Base-by-base conservation (phyloP, 2,797 vertebrate genomes). In the Bradypus variegatus region DNA sequence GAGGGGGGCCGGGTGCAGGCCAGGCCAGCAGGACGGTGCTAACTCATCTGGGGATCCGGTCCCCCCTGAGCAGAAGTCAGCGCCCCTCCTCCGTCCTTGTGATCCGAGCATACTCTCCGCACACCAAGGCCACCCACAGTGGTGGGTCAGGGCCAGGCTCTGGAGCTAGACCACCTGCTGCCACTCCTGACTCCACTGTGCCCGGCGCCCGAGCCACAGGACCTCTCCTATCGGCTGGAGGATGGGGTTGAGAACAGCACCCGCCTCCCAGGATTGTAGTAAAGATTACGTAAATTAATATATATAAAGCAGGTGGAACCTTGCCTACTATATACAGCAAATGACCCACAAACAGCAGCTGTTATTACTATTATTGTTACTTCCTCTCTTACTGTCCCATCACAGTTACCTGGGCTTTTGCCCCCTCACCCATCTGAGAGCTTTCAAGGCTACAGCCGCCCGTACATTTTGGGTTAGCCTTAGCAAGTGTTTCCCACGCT, bases 341-440 rank as follows among this genome's bases (percentile, higher is more conserved):
- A 70, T 4, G 2, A 11, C 38, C 45, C 31, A 0, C 2, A 19
- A 58, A 41, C 12, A 10, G 7, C 21, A 2, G 60, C 60, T 16
- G 2, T 10, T 13, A 0, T 0, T 3, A 29, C 53, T 48, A 0
- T 8, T 25, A 77, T 73, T 4, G 21, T 21, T 25, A 1, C n/a
- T 45, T 33, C 15, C 70, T 83, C 77, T 77, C 80, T 67, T 12
- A 65, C 23, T 16, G 1, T 18, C 50, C 2, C 2, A 2, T 23
- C 45, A 0, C 31, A 9, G 31, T 12, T 25, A 3, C 29, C 58
- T 41, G 31, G 21, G 0, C 0, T n/a, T 55, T 58, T 27, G 19
- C n/a, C 33, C 48, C 82, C 29, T 58, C 8, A 0, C 18, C 27
- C 38, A 5, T 27, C 36, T 11, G 62, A 55, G 38, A 19, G 14